Percentiles rank a stretch among this genome's conserved stretches.
These are phyloP conservation scores for Leistus spinibarbis DNA, from an alignment of 2,888 invertebrate genomes.

Conservation along the genomic window DNA sequence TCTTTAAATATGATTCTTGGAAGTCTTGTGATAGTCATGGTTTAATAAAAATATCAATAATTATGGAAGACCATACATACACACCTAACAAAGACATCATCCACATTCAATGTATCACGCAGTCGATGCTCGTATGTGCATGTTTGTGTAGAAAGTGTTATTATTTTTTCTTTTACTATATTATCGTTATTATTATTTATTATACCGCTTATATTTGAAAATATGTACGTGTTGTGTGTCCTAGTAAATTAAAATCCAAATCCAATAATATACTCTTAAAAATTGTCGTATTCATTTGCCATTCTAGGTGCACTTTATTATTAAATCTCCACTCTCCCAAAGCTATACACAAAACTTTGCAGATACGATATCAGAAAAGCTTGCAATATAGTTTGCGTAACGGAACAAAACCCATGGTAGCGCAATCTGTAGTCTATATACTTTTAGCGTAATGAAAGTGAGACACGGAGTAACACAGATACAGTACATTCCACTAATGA, in stretches of 20 bases:
- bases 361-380: no score
- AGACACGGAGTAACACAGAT: no score
- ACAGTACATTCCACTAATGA: no score
- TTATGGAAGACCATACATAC: conserved; percentile 38
- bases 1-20: conserved; percentile 34
- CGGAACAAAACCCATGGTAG: no score
- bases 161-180: background rate
- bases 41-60: conserved; percentile 32
- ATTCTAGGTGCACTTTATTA: no score
- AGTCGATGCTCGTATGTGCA: conserved; percentile 24
- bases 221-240: background rate
- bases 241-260: background rate
- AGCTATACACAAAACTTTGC: no score
- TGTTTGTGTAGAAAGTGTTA: background rate
- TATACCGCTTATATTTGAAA: background rate
- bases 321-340: no score
- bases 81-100: conserved; percentile 35
- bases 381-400: no score
- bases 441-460: no score
- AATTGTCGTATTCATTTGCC: no score
- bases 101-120: conserved; percentile 35
- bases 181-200: background rate
- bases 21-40: conserved; percentile 38
- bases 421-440: no score
- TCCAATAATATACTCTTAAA: no score